Conservation (phyloP, 1,140 invertebrate genomes). For the Melitaea cinxia region DNA sequence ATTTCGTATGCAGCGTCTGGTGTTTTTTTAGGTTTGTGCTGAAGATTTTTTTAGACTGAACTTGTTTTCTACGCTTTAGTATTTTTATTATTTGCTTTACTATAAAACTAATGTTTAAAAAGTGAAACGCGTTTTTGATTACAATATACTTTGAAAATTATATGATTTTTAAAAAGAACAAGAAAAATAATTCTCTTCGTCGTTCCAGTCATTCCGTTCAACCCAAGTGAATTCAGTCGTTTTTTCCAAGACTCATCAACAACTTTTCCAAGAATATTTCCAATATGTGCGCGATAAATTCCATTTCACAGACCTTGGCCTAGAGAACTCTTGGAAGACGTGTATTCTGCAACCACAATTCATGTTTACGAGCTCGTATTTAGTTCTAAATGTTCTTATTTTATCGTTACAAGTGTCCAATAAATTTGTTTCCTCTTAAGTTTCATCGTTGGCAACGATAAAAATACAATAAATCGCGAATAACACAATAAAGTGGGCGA, state of each 20-base stretch:
- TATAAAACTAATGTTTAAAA: too few species aligned
- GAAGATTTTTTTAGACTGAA: too few species aligned
- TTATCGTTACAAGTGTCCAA: conserved; percentile 32
- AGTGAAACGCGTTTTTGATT: too few species aligned
- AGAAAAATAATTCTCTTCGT: too few species aligned
- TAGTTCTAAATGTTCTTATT: conserved; percentile 26
- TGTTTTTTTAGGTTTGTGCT: not conserved
- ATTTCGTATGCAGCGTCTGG: conserved; percentile 13
- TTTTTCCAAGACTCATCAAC: too few species aligned
- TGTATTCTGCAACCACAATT: conserved; percentile 26
- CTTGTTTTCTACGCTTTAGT: too few species aligned
- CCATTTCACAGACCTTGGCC: conserved; percentile 24
- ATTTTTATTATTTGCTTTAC: too few species aligned
- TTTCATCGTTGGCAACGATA: conserved; percentile 39
- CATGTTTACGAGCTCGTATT: conserved; percentile 24
- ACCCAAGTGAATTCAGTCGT: too few species aligned
- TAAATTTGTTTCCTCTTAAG: conserved; percentile 32
- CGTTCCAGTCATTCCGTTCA: too few species aligned
- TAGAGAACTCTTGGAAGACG: conserved; percentile 11
- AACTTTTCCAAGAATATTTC: not conserved
- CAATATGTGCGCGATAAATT: not conserved
- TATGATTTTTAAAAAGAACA: too few species aligned
- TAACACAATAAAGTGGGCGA: not conserved
- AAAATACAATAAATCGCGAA: conserved; percentile 36
- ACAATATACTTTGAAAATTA: too few species aligned